Base-by-base conservation (phyloP, 2,888 invertebrate genomes). In the Lamproptera curius region DNA sequence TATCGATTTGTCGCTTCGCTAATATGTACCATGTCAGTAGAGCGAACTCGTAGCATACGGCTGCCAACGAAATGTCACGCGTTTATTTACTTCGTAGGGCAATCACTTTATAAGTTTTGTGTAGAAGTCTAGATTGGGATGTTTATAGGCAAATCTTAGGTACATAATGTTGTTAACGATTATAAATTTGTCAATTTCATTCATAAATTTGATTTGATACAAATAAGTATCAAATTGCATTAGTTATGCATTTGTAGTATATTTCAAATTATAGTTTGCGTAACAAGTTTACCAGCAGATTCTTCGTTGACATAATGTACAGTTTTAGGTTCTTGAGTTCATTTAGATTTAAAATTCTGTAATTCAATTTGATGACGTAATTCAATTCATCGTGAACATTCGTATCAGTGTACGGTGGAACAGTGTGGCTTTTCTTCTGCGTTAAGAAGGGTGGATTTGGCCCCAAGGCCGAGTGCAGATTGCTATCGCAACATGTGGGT, bases 381-480 rank as follows among this genome's bases (percentile, higher is more conserved):
- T 20, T 20, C 20, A 3, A 20, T 20, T 20, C 6, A 20, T 20
- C 6, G 6, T 20, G 4, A 5, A 20, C 6, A 20, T 20, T 20
- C 6, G 20, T 20, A 6, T 20, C 20, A 20, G 20, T 20, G 6
- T 6, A 20, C 6, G 4, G 20, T 20, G 20, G 20, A 4, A 13
- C 33, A 14, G 4, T 2, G n/a, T 20, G 20, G 6, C 10, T 14
- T 35, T 26, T 13, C 1, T 16, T 16, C 9, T 8, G 33, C 11
- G 42, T 4, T 37, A 8, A 26, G 14, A 17, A 28, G 48, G 38
- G 42, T 20, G 16, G 33, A 14, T 36, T 10, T 36, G 20, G 37
- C 16, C 10, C 34, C 48, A 48, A 48, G 48, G 48, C 48, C 48
- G 36, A 38, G 38, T 39, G 34, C 31, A 37, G 36, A 36, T 35